Base-by-base conservation (phyloP, 2,797 vertebrate genomes). In the Pseudochromis fuscus region DNA sequence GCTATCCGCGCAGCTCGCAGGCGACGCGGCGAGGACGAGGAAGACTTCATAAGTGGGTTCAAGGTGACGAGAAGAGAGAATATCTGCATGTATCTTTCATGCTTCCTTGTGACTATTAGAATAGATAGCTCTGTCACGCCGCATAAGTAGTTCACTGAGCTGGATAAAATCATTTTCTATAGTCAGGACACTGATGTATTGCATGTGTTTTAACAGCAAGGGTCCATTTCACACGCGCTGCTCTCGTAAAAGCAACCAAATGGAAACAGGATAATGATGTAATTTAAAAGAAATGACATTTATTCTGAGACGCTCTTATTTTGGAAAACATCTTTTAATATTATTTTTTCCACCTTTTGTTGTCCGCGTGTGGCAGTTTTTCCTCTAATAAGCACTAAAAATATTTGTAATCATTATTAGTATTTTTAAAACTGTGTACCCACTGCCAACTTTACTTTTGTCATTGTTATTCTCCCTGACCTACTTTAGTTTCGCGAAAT, bases 121-220 rank as follows among this genome's bases (percentile, higher is more conserved):
- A 91, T 75, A 83, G 83, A 93, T 91, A 72, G 72, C 79, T 84
- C 80, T 90, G 83, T 86, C 87, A 77, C 67, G 79, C 77, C 56
- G 74, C 73, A 81, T 78, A 71, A 77, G 67, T 74, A 78, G 87
- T 73, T 85, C 75, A 82, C 56, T 83, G 85, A 59, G 72, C 87
- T 67, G 81, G 61, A 67, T 78, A 89, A 87, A 89, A 89, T 86
- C 71, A 83, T 90, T 89, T 84, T 85, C 70, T 72, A 18, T 60
- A 81, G 78, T 79, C 59, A 21, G 83, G 81, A 87, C 82, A 79
- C 77, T 85, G 86, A 90, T 86, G 64, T 78, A 87, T 83, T 72
- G 82, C 73, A 76, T 72, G 72, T 73, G 81, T 73, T 88, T 84
- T 65, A 61, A 72, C 45, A 58, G 75, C 3, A 7, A 76, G 45